phyloP scores from a whole-genome alignment of 1,140 invertebrate genomes.

The Zaprionus lachaisei region DNA sequence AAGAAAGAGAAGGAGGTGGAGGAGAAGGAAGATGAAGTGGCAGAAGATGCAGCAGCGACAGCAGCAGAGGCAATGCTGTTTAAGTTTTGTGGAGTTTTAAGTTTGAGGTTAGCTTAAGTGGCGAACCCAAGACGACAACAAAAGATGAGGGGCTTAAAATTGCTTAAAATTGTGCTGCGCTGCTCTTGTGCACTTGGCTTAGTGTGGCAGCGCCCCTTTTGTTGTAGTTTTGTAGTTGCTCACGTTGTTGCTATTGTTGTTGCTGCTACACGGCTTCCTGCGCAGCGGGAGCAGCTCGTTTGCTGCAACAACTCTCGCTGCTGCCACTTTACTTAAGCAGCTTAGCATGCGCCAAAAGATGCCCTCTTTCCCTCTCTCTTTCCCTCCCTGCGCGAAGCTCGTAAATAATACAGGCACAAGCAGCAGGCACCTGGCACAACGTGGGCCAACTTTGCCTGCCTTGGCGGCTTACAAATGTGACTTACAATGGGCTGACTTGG shows the following conservation, averaged over 20 bases:
- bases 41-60: neutral
- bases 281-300: slow-evolving; percentile 43
- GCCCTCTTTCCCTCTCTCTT: neutral
- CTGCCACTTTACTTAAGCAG: slow-evolving; percentile 61
- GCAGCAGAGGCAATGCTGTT: slow-evolving; percentile 7
- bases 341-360: slow-evolving; percentile 50
- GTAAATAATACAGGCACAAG: slow-evolving; percentile 46
- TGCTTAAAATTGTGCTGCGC: slow-evolving; percentile 38
- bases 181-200: slow-evolving; percentile 50
- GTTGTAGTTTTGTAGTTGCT: slow-evolving; percentile 3
- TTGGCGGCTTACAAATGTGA: slow-evolving; percentile 14
- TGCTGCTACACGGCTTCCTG: slow-evolving; percentile 47
- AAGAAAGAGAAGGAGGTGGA: neutral
- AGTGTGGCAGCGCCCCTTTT: slow-evolving; percentile 38
- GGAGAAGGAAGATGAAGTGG: neutral
- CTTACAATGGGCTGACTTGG: slow-evolving; percentile 16
- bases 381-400: slow-evolving; percentile 5
- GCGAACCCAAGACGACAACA: slow-evolving; percentile 36
- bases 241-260: slow-evolving; percentile 17
- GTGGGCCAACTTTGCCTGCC: slow-evolving; percentile 5
- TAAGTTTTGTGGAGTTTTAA: slow-evolving; percentile 12
- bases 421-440: slow-evolving; percentile 16
- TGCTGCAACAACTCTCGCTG: slow-evolving; percentile 23
- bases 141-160: slow-evolving; percentile 35
- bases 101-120: slow-evolving; percentile 40